Percentiles rank a stretch among this genome's conserved stretches.
Evolutionary conservation across 2,888 invertebrate genomes (phyloP).

Genomic region (Trypoxylon attenuatum): DNA sequence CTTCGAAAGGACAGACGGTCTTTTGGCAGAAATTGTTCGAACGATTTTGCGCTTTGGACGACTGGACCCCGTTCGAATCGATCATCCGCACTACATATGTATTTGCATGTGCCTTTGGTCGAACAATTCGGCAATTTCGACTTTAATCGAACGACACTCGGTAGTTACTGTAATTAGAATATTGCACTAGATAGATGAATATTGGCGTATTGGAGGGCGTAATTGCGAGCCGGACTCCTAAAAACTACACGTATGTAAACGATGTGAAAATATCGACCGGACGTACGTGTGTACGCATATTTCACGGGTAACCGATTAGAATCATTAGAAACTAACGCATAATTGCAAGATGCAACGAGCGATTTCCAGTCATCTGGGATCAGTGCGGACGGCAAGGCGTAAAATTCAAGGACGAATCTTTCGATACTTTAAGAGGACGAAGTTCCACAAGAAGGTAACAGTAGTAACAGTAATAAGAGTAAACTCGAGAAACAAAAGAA

Average conservation of each 20-base stretch:
- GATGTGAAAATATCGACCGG: not conserved
- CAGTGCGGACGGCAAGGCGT: conserved; percentile 62
- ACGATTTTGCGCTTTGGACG: conserved; percentile 44
- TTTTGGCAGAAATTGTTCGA: conserved; percentile 43
- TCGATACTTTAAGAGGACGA: conserved; percentile 34
- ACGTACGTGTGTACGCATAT: not conserved
- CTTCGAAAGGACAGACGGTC: conserved; percentile 52
- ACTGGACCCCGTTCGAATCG: conserved; percentile 19
- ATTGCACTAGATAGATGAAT: too few species aligned
- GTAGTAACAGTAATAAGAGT: conserved; percentile 19
- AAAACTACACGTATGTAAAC: too few species aligned
- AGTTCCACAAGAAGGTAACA: conserved; percentile 33
- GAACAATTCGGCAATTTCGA: not conserved
- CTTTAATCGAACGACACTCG: not conserved
- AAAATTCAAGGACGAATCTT: conserved; percentile 48
- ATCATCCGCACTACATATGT: not conserved
- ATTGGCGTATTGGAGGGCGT: too few species aligned
- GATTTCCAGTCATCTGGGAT: conserved; percentile 39
- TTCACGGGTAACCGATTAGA: not conserved
- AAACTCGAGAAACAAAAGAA: conserved; percentile 41
- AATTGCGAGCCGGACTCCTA: too few species aligned
- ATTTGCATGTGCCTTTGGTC: not conserved
- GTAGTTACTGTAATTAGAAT: too few species aligned
- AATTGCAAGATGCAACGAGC: not conserved
- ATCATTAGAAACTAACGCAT: not conserved